phyloP scores from a whole-genome alignment of 1,140 invertebrate genomes.

The Heliconius himera region DNA sequence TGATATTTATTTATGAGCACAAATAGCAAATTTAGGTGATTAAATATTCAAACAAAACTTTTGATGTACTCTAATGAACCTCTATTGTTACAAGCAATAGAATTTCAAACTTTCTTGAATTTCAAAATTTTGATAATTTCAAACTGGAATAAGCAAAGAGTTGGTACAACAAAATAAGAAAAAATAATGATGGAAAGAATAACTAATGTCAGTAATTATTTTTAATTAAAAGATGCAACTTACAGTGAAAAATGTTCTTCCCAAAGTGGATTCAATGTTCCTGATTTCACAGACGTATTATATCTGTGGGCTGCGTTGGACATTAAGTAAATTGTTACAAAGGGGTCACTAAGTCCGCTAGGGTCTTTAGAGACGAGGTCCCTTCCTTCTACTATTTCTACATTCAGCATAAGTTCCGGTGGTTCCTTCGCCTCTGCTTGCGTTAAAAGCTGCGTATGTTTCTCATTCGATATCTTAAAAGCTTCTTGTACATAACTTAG shows the following conservation, averaged over 20 bases:
- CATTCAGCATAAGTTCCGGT: constrained; percentile 95
- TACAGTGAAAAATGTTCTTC: constrained; percentile 98
- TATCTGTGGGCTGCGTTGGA: constrained; percentile 89
- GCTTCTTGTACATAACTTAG: constrained; percentile 93
- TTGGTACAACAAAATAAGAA: neutral
- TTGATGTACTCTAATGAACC: neutral
- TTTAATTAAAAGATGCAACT: constrained; percentile 77
- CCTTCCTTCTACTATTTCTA: constrained; percentile 96
- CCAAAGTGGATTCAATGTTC: constrained; percentile 95
- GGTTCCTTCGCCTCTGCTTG: constrained; percentile 90
- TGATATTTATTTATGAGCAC: neutral
- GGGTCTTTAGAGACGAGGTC: constrained; percentile 97
- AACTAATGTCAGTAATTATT: neutral
- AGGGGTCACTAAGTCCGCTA: constrained; percentile 97
- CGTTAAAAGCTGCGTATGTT: constrained; percentile 86
- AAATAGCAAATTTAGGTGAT: neutral
- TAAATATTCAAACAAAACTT: neutral
- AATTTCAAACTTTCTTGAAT: neutral
- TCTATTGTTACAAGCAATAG: neutral
- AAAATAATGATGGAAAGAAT: neutral
- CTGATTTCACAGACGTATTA: constrained; percentile 94
- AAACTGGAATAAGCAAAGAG: neutral
- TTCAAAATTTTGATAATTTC: neutral
- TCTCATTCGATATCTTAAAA: constrained; percentile 91
- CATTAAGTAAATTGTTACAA: constrained; percentile 91